Conservation (phyloP, 2,113 vertebrate genomes). For the Tauraco erythrolophus region DNA sequence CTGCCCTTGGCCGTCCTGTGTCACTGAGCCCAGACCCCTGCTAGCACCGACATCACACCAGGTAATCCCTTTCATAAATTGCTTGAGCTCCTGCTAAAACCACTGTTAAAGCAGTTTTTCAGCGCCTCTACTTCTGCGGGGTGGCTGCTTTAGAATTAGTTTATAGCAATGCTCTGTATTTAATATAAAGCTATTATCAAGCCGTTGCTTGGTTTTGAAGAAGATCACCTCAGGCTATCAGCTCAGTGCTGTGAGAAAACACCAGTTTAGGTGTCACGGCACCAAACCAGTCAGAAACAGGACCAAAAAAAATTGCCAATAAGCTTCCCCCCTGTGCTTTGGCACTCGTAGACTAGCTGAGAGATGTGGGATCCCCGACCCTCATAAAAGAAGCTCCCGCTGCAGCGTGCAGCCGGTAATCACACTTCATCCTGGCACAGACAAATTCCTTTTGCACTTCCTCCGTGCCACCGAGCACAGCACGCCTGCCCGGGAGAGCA, state of each 20-base stretch:
- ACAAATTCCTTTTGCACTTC: slow-evolving; percentile 10
- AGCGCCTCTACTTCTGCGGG: background rate
- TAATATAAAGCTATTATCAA: background rate
- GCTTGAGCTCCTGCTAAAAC: background rate
- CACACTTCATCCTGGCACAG: background rate
- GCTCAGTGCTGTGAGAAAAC: background rate
- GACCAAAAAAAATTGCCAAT: background rate
- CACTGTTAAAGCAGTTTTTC: background rate
- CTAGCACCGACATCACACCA: background rate
- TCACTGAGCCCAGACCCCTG: background rate
- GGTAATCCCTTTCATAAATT: background rate
- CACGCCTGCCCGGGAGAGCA: background rate
- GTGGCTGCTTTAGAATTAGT: background rate
- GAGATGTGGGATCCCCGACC: background rate
- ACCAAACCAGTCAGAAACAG: background rate
- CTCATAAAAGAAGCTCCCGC: background rate
- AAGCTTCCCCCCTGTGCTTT: background rate
- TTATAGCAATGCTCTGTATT: background rate
- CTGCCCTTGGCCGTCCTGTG: accelerated
- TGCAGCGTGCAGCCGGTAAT: background rate
- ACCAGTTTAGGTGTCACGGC: background rate
- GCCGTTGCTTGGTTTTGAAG: background rate
- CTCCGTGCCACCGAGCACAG: background rate
- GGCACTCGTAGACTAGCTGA: background rate
- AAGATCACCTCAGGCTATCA: background rate